phyloP scores from a whole-genome alignment of 2,888 invertebrate species.

The Napeogenes sylphis region DNA sequence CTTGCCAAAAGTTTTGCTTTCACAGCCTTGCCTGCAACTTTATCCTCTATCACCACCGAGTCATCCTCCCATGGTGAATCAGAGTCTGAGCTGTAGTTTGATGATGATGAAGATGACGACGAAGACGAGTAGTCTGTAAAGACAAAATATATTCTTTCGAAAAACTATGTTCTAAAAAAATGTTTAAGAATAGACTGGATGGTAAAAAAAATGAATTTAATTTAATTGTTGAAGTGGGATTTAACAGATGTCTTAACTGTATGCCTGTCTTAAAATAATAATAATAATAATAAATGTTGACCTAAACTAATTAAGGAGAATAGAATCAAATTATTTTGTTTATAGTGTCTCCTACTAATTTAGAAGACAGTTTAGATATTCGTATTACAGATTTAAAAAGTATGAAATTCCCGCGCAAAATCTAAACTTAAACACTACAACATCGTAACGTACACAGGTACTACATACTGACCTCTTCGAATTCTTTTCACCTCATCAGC shows the following conservation, averaged over 20 bases:
- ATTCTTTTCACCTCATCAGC: conserved; percentile 73
- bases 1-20: conserved; percentile 57
- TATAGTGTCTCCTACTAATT: too few relatives aligned
- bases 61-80: conserved; percentile 68
- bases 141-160: neutral
- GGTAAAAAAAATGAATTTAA: too few relatives aligned
- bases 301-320: too few relatives aligned
- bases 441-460: conserved; percentile 15
- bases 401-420: conserved; percentile 53
- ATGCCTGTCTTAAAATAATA: too few relatives aligned
- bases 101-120: conserved; percentile 40
- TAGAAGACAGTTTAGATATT: neutral
- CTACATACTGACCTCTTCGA: conserved; percentile 57
- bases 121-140: conserved; percentile 60
- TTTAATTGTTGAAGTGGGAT: too few relatives aligned
- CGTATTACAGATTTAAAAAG: conserved; percentile 28
- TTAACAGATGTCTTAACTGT: too few relatives aligned
- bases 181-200: too few relatives aligned
- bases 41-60: conserved; percentile 56
- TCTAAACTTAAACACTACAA: conserved; percentile 25
- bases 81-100: conserved; percentile 69
- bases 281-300: too few relatives aligned
- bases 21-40: conserved; percentile 42
- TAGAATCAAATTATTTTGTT: too few relatives aligned
- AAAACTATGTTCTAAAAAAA: conserved; percentile 21